Conservation (phyloP, 2,888 invertebrate species). For the Tachystola acroxantha region DNA sequence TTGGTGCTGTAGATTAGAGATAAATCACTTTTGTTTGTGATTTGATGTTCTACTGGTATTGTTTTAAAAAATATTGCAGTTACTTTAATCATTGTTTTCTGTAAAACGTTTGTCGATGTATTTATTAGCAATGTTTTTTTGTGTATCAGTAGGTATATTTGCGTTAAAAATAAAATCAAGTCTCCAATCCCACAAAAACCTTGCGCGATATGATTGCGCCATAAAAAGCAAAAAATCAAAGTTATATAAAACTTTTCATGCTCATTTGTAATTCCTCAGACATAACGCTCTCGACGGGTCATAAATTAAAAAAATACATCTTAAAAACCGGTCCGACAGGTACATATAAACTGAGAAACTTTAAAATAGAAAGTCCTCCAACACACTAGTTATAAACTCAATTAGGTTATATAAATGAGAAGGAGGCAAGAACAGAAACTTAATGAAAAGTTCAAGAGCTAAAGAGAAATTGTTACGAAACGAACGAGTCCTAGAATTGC, state of each 20-base stretch:
- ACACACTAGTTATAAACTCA: conserved; percentile 8
- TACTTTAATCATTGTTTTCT: too few relatives aligned
- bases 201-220: too few relatives aligned
- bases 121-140: too few relatives aligned
- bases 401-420: conserved; percentile 10
- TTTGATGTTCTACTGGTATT: too few relatives aligned
- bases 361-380: conserved; percentile 58
- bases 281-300: conserved; percentile 45
- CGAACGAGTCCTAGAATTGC: conserved; percentile 11
- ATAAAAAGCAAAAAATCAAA: conserved; percentile 38
- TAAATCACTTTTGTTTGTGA: neutral
- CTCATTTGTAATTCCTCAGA: conserved; percentile 30
- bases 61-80: too few relatives aligned
- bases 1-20: neutral
- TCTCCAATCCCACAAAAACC: too few relatives aligned
- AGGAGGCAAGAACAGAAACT: neutral
- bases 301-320: conserved; percentile 43
- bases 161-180: too few relatives aligned
- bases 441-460: conserved; percentile 5
- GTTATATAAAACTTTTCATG: conserved; percentile 48
- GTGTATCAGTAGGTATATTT: too few relatives aligned
- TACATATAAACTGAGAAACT: conserved; percentile 33
- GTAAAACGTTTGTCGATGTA: too few relatives aligned
- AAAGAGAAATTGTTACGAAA: conserved; percentile 8
- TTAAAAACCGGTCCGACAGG: conserved; percentile 33